Evolutionary conservation across 92 coral and sea anemone genomes (phyloP).

Genomic region (Porites divaricata): DNA sequence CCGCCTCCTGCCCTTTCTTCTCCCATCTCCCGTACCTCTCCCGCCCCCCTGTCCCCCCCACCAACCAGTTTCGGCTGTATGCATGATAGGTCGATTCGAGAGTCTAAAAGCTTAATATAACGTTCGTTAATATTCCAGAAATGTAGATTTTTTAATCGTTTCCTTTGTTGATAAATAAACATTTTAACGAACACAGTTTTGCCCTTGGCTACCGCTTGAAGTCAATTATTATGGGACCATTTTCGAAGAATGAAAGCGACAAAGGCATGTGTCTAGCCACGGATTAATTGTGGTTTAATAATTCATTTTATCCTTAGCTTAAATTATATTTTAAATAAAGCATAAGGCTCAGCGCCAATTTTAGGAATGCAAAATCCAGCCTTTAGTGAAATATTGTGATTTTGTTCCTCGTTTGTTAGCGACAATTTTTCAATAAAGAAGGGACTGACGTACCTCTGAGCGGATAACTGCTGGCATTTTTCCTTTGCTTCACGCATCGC

Average conservation of each 20-base stretch:
- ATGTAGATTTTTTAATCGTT: slow-evolving; percentile 6
- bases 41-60: too few relatives aligned
- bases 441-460: background rate
- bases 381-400: background rate
- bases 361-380: too few relatives aligned
- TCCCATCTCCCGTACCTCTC: too few relatives aligned
- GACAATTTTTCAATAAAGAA: background rate
- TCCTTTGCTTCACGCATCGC: background rate
- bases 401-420: background rate
- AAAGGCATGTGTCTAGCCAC: background rate
- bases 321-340: too few relatives aligned
- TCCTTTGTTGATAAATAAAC: background rate
- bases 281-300: background rate
- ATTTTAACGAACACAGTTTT: slow-evolving; percentile 4
- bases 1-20: too few relatives aligned
- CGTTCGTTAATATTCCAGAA: background rate
- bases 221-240: slow-evolving; percentile 1
- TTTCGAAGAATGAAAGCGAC: background rate
- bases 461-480: slow-evolving; percentile 1
- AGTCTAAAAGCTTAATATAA: too few relatives aligned
- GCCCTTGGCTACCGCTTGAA: background rate
- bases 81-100: background rate
- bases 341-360: too few relatives aligned
- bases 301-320: background rate
- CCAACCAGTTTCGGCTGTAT: too few relatives aligned